Evolutionary conservation across 2,113 vertebrate species (phyloP), one percentile per base, ranked within the genome.

Genomic region (Etia nguti): DNA sequence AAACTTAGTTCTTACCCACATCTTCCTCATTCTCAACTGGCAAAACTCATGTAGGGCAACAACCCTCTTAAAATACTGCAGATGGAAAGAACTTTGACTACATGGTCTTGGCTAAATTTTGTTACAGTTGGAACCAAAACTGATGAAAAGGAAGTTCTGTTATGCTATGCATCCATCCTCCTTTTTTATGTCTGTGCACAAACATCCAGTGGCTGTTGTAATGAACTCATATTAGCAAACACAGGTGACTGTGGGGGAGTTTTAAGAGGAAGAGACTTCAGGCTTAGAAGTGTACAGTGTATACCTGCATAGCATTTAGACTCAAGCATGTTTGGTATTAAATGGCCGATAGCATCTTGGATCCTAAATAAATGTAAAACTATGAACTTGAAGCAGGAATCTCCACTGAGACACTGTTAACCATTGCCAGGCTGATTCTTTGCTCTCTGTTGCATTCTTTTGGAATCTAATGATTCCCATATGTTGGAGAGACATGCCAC

Each of bases 391-490:
- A 85, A 89, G 48, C 75, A 86, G 56, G 54, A 86, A 77, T 92
- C 88, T 92, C 56, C 73, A 20, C 77, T 6, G 56, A 91, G 85
- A 93, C 75, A 36, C 48, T 12, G 80, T 88, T 90, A 95, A 94
- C 90, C 31, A 86, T 80, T 92, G 59, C 92, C 93, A 94, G 89
- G 83, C 86, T 86, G 84, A 65, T 81, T 88, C 88, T 80, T 52
- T 38, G 68, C 86, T 88, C 90, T 89, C 24, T 84, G 38, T 22
- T 79, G 89, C 92, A 86, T 94, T 93, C 83, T 93, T 90, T 77
- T 62, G 65, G 70, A 92, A 50, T 86, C 70, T 94, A 95, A 96
- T 95, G 80, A 79, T 92, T 95, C 89, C 95, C 95, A 96, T 86
- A 89, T 95, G 94, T 87, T 24, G 60, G 80, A 80, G 79, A 82